These are phyloP conservation scores for Microplitis deprimator DNA, from an alignment of 2,888 invertebrate species.

Conservation along the genomic window DNA sequence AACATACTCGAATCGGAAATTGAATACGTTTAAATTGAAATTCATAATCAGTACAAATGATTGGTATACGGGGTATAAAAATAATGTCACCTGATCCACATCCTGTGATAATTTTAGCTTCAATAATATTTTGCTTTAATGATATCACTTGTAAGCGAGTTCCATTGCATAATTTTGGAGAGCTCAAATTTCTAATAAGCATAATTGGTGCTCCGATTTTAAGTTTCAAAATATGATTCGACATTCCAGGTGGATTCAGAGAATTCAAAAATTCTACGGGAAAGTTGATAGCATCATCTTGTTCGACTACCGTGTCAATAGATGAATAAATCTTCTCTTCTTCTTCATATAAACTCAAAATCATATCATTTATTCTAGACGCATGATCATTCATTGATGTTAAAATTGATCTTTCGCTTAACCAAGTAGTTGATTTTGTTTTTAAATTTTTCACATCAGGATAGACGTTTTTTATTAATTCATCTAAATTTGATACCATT, in stretches of 20 bases:
- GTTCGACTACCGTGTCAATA: neutral
- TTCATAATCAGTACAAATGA: too few relatives aligned
- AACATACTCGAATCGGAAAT: conserved; percentile 49
- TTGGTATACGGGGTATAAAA: too few relatives aligned
- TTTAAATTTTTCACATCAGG: neutral
- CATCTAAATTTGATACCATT: neutral
- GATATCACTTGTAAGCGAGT: conserved; percentile 45
- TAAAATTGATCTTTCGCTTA: neutral
- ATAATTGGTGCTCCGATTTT: conserved; percentile 48
- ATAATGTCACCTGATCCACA: conserved; percentile 25
- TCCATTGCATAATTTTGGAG: conserved; percentile 46
- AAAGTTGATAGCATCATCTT: neutral
- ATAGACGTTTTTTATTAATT: neutral
- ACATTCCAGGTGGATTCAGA: conserved; percentile 24
- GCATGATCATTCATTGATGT: neutral
- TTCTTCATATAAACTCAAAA: neutral
- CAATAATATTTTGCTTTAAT: conserved; percentile 43
- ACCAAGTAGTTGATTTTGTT: neutral
- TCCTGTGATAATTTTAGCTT: conserved; percentile 55
- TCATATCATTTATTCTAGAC: neutral
- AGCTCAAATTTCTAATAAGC: conserved; percentile 47
- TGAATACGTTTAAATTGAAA: conserved; percentile 25
- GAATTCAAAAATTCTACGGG: conserved; percentile 23
- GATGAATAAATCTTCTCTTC: neutral
- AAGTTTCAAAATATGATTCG: conserved; percentile 34